These are phyloP conservation scores for Portunus trituberculatus DNA, from an alignment of 1,140 invertebrate genomes.

Conservation along the genomic window DNA sequence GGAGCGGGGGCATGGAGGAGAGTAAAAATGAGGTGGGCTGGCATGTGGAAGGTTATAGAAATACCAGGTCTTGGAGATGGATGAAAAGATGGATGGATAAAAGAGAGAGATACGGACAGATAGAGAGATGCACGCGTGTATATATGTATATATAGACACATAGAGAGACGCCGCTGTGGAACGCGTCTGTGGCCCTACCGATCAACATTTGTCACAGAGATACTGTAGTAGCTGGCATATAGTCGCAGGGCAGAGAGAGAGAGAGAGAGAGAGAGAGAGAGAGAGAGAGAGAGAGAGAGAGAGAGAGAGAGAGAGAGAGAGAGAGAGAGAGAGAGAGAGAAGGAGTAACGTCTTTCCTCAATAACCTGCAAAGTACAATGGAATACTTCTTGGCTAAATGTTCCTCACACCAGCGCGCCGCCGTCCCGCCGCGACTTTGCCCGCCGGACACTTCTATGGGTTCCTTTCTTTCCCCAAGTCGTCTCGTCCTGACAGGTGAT, in stretches of 20 bases:
- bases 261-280: conserved; percentile 35
- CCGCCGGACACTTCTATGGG: not conserved
- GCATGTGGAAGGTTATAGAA: not conserved
- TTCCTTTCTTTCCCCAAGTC: not conserved
- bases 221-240: too few species aligned
- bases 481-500: not conserved
- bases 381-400: too few species aligned
- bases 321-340: conserved; percentile 51
- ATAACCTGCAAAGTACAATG: too few species aligned
- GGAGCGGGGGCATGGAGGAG: not conserved
- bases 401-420: too few species aligned
- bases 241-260: too few species aligned
- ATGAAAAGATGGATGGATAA: not conserved
- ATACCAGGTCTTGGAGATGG: not conserved
- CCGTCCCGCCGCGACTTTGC: too few species aligned
- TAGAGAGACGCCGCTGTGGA: too few species aligned
- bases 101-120: not conserved
- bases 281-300: conserved; percentile 47
- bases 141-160: not conserved
- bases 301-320: conserved; percentile 50
- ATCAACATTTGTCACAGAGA: too few species aligned
- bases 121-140: not conserved
- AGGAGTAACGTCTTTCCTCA: not conserved
- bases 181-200: too few species aligned
- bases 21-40: not conserved